phyloP scores from a whole-genome alignment of 2,888 invertebrate genomes.

The Pelosia muscerda region DNA sequence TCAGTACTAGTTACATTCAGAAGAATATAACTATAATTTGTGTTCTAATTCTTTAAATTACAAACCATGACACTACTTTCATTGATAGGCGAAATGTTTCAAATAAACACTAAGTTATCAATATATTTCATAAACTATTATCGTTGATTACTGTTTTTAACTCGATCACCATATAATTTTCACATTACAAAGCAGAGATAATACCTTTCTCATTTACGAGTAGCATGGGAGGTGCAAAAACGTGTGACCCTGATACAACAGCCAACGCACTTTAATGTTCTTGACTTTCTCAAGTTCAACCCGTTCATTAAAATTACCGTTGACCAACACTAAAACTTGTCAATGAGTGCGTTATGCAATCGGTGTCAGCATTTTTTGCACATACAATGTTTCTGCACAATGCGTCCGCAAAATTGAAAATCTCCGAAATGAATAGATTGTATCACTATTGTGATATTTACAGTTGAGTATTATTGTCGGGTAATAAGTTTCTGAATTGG shows the following conservation, averaged over 20 bases:
- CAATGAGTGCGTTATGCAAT: slow-evolving; percentile 33
- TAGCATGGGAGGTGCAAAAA: slow-evolving; percentile 35
- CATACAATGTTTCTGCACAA: slow-evolving; percentile 8
- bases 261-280: slow-evolving; percentile 44
- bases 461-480: background rate
- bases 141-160: background rate
- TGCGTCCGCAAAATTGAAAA: slow-evolving; percentile 2
- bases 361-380: slow-evolving; percentile 22
- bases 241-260: slow-evolving; percentile 49
- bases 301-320: slow-evolving; percentile 44
- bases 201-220: background rate
- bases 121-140: background rate
- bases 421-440: background rate
- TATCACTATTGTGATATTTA: background rate
- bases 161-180: slow-evolving; percentile 7
- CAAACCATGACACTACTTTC: background rate
- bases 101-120: background rate
- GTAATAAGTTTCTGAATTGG: slow-evolving; percentile 2
- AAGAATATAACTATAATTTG: too few species aligned
- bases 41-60: too few species aligned
- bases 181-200: background rate
- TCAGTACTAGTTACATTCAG: too few species aligned
- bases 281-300: slow-evolving; percentile 55
- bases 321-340: slow-evolving; percentile 35
- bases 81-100: too few species aligned